These are phyloP conservation scores for Pristis pectinata DNA, from an alignment of 2,797 vertebrate genomes.

Conservation along the genomic window DNA sequence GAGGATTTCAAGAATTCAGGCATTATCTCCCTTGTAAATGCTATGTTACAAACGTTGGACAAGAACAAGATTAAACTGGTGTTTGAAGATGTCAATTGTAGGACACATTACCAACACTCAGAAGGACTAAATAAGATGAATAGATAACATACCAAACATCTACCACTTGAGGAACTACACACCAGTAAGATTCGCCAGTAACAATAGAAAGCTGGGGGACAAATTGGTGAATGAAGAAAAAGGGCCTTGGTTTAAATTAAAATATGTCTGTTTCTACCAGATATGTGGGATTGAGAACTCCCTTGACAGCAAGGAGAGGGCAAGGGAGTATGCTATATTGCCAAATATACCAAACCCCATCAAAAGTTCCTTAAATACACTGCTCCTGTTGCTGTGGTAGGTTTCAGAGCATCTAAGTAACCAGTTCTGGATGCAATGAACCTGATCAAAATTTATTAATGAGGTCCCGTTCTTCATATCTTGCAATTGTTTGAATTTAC, in stretches of 20 bases:
- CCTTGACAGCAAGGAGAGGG: too few species aligned
- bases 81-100: not conserved
- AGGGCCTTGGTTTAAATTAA: not conserved
- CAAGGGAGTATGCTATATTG: too few species aligned
- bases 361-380: too few species aligned
- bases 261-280: not conserved
- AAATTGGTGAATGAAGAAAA: not conserved
- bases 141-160: not conserved
- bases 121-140: not conserved
- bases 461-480: too few species aligned
- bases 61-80: not conserved
- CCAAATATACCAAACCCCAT: too few species aligned
- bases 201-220: not conserved
- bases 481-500: too few species aligned
- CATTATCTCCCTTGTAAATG: not conserved
- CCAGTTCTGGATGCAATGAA: too few species aligned
- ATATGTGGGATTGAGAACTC: too few species aligned
- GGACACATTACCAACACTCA: not conserved
- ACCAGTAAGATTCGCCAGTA: not conserved
- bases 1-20: not conserved
- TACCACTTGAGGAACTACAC: not conserved
- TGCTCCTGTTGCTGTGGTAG: too few species aligned
- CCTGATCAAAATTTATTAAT: too few species aligned
- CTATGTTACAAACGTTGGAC: not conserved
- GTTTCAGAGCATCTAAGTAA: too few species aligned